Evolutionary conservation across 2,797 vertebrate genomes (phyloP).

Genomic region (Chelmon rostratus): DNA sequence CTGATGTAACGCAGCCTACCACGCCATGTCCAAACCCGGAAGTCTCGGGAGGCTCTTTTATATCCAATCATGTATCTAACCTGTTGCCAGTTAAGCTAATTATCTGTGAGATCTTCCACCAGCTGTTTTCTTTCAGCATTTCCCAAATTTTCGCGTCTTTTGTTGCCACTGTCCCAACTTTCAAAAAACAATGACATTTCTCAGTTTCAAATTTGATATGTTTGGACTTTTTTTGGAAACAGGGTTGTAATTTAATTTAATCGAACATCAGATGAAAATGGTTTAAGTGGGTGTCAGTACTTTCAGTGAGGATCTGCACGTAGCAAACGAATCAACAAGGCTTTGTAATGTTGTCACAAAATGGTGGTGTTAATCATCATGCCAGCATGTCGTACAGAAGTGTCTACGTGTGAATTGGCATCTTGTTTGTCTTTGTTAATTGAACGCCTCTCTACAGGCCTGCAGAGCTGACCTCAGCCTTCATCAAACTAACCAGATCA

Average conservation of each 20-base stretch:
- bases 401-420: constrained; percentile 6
- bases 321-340: background rate
- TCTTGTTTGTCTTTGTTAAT: constrained; percentile 42
- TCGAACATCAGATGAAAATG: background rate
- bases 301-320: background rate
- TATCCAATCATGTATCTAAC: too few relatives aligned
- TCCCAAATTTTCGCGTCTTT: too few relatives aligned
- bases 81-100: too few relatives aligned
- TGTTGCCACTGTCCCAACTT: too few relatives aligned
- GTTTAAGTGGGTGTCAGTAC: background rate
- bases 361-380: background rate
- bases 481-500: constrained; percentile 67
- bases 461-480: constrained; percentile 28
- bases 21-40: too few relatives aligned
- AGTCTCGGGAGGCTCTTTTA: too few relatives aligned
- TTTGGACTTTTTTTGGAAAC: background rate
- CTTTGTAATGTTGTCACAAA: constrained; percentile 1
- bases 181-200: too few relatives aligned
- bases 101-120: too few relatives aligned
- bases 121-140: too few relatives aligned
- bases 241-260: background rate
- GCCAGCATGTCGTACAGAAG: background rate
- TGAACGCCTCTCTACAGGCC: constrained; percentile 41
- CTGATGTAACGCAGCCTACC: too few relatives aligned
- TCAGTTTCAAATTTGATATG: too few relatives aligned